Conservation (phyloP, 2,797 vertebrate genomes). For the Silurus aristotelis region DNA sequence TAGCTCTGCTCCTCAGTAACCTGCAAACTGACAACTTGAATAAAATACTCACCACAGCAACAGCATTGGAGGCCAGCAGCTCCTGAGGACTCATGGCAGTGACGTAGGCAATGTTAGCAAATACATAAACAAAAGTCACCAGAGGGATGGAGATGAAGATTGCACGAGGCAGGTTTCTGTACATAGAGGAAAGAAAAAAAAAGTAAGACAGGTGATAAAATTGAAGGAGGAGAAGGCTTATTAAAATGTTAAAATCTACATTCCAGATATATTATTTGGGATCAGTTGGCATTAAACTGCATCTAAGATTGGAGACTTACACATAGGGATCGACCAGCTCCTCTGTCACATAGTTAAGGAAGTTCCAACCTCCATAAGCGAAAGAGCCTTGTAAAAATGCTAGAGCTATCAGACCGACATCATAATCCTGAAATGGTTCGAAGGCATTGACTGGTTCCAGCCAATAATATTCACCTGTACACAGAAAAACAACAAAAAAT, state of each 20-base stretch:
- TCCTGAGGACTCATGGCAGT: slow-evolving; percentile 94
- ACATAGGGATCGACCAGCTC: slow-evolving; percentile 91
- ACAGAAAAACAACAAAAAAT: neutral
- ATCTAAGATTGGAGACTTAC: slow-evolving; percentile 70
- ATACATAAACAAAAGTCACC: slow-evolving; percentile 93
- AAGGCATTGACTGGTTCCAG: slow-evolving; percentile 88
- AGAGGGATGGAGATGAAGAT: slow-evolving; percentile 95
- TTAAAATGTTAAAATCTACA: no score
- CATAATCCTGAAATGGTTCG: slow-evolving; percentile 85
- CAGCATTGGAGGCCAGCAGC: slow-evolving; percentile 89
- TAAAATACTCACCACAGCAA: slow-evolving; percentile 85
- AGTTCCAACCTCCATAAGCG: slow-evolving; percentile 94
- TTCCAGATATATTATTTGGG: neutral
- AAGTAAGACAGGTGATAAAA: neutral
- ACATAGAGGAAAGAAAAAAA: slow-evolving; percentile 12
- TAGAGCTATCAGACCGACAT: slow-evolving; percentile 87
- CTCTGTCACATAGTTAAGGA: slow-evolving; percentile 95
- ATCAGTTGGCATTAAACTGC: neutral
- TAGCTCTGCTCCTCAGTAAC: neutral
- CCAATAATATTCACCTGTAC: slow-evolving; percentile 88
- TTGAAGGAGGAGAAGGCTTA: no score
- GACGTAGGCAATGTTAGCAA: slow-evolving; percentile 93
- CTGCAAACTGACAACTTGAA: neutral
- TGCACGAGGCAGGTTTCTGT: slow-evolving; percentile 91
- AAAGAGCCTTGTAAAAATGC: slow-evolving; percentile 93